Evolutionary conservation across 2,888 invertebrate genomes (phyloP).

Genomic region (Drosophila niveifrons): DNA sequence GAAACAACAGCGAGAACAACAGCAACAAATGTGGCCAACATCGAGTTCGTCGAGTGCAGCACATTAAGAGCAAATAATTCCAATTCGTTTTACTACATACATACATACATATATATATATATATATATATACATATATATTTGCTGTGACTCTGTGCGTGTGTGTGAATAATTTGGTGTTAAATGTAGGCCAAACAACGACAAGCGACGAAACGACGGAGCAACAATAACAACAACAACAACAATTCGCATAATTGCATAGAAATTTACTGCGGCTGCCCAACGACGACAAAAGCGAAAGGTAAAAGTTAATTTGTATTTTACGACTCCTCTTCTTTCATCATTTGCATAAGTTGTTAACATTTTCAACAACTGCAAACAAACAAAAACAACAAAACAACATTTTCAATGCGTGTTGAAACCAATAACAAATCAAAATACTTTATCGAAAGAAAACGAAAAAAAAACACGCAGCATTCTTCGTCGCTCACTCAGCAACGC

Average conservation of each 20-base stretch:
- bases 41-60: constrained; percentile 16
- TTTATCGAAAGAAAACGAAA: neutral
- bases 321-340: constrained; percentile 21
- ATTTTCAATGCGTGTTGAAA: constrained; percentile 32
- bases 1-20: neutral
- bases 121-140: neutral
- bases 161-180: constrained; percentile 27
- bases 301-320: constrained; percentile 50
- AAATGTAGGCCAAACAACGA: constrained; percentile 48
- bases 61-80: constrained; percentile 14
- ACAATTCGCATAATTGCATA: constrained; percentile 59
- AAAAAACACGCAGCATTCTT: constrained; percentile 12
- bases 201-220: constrained; percentile 1
- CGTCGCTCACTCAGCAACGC: neutral
- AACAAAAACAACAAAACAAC: constrained; percentile 6
- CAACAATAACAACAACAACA: constrained; percentile 13
- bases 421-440: constrained; percentile 44
- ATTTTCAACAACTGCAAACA: constrained; percentile 3
- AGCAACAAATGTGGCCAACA: constrained; percentile 22
- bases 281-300: constrained; percentile 54
- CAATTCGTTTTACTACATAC: constrained; percentile 7
- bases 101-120: neutral
- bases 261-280: constrained; percentile 45
- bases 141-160: constrained; percentile 9
- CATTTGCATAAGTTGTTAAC: constrained; percentile 49